Evolutionary conservation across 2,888 invertebrate species (phyloP), one percentile per base, ranked within the genome.

Genomic region (Tenthredo notha): DNA sequence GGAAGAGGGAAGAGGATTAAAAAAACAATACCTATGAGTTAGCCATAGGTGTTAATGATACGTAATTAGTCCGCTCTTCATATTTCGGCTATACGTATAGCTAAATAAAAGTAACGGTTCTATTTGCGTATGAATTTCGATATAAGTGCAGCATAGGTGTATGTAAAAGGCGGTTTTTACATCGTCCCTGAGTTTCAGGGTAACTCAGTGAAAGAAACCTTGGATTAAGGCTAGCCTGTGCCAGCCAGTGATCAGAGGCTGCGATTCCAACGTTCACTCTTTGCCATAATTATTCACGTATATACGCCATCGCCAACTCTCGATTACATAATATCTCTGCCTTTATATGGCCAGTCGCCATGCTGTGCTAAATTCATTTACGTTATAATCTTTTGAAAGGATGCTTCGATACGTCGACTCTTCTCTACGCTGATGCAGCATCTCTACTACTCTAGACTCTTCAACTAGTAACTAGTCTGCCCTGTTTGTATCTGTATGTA

Each of bases 171-270:
- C 47, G 4, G 9, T 33, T 1, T 29, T 21, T 15, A 21, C 12
- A 5, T n/a, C 80, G 80, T 80, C 61, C 58, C 80, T 80, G 58
- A 61, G 80, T 29, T 58, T 80, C 58, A 58, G 80, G 61, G 80
- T 80, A 80, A 80, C 80, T 80, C 50, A 61, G 80, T 80, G 80
- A 80, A 80, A 80, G 80, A 80, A 80, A 40, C 80, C 80, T 80
- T 80, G 80, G 80, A 33, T 40, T 4, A 25, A 21, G 21, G 10
- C 65, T 29, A 5, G 33, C 10, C 25, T 29, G 29, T 33, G 15
- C 29, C 29, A n/a, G 33, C 29, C 67, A 3, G 33, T 6, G 33
- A 25, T 67, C 33, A 50, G 77, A 77, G 50, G 3, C 50, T 15
- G 54, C 33, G n/a, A 33, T 9, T 33, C 37, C 33, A 61, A 80